phyloP scores from a whole-genome alignment of 2,888 invertebrate species.

The Aphodius sticticus region DNA sequence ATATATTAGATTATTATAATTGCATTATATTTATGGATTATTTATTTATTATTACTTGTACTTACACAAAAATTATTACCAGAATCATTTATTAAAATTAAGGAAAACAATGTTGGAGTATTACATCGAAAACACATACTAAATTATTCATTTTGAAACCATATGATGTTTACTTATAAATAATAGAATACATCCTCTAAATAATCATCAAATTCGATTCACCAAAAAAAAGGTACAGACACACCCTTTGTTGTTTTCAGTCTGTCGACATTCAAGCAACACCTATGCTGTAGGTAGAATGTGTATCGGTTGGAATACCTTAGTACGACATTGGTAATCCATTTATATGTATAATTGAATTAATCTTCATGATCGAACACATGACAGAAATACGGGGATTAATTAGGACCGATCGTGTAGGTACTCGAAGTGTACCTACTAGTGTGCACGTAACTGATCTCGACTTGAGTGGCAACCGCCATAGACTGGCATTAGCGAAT shows the following conservation, averaged over 20 bases:
- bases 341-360: conserved; percentile 4
- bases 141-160: background rate
- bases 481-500: background rate
- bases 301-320: background rate
- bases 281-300: background rate
- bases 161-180: background rate
- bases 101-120: too few species aligned
- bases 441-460: background rate
- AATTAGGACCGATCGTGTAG: background rate
- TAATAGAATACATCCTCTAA: background rate
- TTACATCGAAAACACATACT: background rate
- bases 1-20: too few species aligned
- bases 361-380: conserved; percentile 4
- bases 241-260: background rate
- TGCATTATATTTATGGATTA: too few species aligned
- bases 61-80: too few species aligned
- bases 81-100: too few species aligned
- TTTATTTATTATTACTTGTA: too few species aligned
- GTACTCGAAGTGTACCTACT: background rate
- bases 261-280: background rate
- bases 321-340: background rate
- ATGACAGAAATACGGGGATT: background rate
- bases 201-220: background rate
- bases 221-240: background rate
- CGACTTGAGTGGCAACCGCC: background rate